Percentiles rank a stretch among this genome's conserved stretches.
These are phyloP conservation scores for Callochromis pleurospilus DNA, from an alignment of 2,113 vertebrate genomes.

Conservation along the genomic window DNA sequence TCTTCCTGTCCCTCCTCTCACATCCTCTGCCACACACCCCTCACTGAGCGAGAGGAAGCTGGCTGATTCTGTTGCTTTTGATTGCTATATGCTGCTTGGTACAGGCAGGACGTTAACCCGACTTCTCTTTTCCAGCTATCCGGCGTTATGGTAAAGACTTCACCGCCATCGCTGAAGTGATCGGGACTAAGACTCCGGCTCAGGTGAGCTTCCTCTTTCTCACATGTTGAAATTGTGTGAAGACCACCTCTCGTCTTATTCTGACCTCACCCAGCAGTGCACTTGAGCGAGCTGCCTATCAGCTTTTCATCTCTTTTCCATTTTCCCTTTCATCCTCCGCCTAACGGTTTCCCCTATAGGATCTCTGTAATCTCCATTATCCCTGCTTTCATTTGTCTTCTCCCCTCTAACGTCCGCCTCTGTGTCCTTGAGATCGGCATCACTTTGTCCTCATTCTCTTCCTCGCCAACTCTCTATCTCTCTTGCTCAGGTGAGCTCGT, in stretches of 20 bases:
- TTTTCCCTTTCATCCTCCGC: not conserved
- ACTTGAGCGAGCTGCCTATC: not conserved
- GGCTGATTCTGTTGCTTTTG: fast-evolving
- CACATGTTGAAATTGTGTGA: not conserved
- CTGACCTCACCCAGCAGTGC: not conserved
- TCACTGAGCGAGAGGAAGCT: not conserved
- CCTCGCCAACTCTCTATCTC: not conserved
- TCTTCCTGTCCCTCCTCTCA: not conserved
- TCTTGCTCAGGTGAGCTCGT: conserved; percentile 78
- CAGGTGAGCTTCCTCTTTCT: conserved; percentile 71
- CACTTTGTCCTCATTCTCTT: not conserved
- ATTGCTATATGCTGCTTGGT: not conserved
- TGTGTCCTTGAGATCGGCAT: not conserved
- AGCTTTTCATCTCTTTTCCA: not conserved
- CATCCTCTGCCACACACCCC: not conserved
- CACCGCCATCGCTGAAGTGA: conserved; percentile 83
- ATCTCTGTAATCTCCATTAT: not conserved
- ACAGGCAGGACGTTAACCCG: not conserved
- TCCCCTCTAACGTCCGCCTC: not conserved
- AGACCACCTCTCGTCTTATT: not conserved
- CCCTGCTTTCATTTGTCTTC: not conserved
- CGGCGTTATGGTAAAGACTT: conserved; percentile 87
- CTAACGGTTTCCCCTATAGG: not conserved
- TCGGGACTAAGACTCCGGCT: conserved; percentile 83
- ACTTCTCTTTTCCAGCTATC: conserved; percentile 69